Conservation (phyloP, 2,797 vertebrate genomes). For the Gorsachius magnificus region DNA sequence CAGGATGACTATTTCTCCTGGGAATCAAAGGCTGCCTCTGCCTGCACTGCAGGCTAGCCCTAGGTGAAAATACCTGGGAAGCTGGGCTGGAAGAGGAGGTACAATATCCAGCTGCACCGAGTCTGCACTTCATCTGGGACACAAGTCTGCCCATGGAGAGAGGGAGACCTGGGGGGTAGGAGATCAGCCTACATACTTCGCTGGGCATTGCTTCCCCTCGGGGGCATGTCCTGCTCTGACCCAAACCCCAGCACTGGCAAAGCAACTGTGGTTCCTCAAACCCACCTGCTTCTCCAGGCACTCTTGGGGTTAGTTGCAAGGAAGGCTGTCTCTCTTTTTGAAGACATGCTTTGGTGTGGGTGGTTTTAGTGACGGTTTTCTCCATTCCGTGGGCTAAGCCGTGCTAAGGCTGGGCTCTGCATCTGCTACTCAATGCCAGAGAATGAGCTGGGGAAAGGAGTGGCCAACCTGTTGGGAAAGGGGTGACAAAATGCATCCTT, state of each 20-base stretch:
- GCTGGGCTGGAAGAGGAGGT: neutral
- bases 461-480: neutral
- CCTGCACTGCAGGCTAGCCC: neutral
- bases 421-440: neutral
- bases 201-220: neutral
- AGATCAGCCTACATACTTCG: neutral
- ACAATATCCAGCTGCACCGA: neutral
- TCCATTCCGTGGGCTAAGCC: neutral
- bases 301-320: neutral
- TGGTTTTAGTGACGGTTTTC: neutral
- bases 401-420: neutral
- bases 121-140: neutral
- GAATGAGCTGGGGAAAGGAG: neutral
- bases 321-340: neutral
- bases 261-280: neutral
- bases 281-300: neutral
- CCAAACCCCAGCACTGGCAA: fast-evolving
- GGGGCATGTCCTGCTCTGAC: fast-evolving
- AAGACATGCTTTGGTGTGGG: neutral
- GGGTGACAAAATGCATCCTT: neutral
- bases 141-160: neutral
- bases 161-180: neutral
- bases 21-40: neutral
- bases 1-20: neutral
- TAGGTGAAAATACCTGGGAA: neutral